These are phyloP conservation scores for Prorops nasuta DNA, from an alignment of 1,140 invertebrate genomes.

Conservation along the genomic window DNA sequence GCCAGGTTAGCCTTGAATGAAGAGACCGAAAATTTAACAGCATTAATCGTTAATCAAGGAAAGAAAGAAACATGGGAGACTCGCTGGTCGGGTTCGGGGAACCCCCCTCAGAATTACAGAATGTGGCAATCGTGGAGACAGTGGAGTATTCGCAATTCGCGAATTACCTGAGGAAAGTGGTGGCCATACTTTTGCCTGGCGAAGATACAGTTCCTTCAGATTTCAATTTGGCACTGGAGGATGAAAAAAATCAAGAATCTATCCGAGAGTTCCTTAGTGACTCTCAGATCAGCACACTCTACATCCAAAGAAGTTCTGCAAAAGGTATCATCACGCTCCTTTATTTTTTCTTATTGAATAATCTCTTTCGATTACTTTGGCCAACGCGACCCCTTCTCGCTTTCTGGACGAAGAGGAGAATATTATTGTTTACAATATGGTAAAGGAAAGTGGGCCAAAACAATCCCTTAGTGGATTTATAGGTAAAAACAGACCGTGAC, in stretches of 20 bases:
- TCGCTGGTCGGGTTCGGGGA: conserved; percentile 55
- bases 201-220: conserved; percentile 71
- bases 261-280: conserved; percentile 91
- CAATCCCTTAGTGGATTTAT: too few relatives aligned
- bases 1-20: too few relatives aligned
- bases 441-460: too few relatives aligned
- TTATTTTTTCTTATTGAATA: background rate
- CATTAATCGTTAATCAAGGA: background rate
- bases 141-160: conserved; percentile 73
- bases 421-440: background rate
- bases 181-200: conserved; percentile 73
- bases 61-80: background rate
- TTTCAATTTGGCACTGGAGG: conserved; percentile 75
- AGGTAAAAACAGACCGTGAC: too few relatives aligned
- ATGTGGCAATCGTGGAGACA: conserved; percentile 66
- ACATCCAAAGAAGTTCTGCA: conserved; percentile 82
- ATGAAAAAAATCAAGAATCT: conserved; percentile 77
- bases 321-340: conserved; percentile 69
- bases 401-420: background rate
- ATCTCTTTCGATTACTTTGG: background rate
- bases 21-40: too few relatives aligned
- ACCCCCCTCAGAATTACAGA: conserved; percentile 64
- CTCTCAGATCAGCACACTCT: conserved; percentile 80
- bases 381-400: background rate
- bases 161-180: conserved; percentile 74